These are phyloP conservation scores for Prunella himalayana DNA, from an alignment of 2,113 vertebrate genomes.

Conservation along the genomic window DNA sequence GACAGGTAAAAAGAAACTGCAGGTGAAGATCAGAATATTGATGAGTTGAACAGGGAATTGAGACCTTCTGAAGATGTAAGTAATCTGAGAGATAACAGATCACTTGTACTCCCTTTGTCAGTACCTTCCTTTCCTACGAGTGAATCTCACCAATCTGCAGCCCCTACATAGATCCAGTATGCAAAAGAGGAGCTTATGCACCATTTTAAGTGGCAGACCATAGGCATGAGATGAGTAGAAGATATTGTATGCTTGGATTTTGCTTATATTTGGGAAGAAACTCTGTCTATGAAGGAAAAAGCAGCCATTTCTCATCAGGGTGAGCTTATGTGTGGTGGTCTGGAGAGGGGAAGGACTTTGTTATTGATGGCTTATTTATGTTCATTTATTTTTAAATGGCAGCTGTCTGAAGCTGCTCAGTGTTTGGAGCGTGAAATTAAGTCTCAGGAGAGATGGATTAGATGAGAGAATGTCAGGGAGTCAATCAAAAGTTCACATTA, in stretches of 20 bases:
- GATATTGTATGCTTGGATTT: not conserved
- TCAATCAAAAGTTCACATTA: not conserved
- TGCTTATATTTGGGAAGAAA: not conserved
- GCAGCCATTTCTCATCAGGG: not conserved
- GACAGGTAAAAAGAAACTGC: not conserved
- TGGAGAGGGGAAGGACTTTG: not conserved
- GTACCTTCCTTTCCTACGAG: not conserved
- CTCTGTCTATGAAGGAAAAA: not conserved
- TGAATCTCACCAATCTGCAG: not conserved
- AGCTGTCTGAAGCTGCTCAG: slow-evolving; percentile 27
- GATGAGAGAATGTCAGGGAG: not conserved
- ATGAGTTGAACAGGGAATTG: not conserved
- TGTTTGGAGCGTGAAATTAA: slow-evolving; percentile 44
- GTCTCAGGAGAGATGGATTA: slow-evolving; percentile 45
- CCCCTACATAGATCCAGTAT: too few relatives aligned
- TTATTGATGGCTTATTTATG: slow-evolving; percentile 30
- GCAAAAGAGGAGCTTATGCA: not conserved
- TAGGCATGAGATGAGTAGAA: accelerated
- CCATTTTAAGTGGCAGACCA: not conserved
- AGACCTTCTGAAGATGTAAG: not conserved
- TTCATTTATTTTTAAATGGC: slow-evolving; percentile 35
- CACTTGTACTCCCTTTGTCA: not conserved
- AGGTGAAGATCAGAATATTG: not conserved
- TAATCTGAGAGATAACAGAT: not conserved
- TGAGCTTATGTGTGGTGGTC: not conserved